These are phyloP conservation scores for Ceratotherium simum DNA, from an alignment of 2,113 vertebrate species.

Conservation along the genomic window DNA sequence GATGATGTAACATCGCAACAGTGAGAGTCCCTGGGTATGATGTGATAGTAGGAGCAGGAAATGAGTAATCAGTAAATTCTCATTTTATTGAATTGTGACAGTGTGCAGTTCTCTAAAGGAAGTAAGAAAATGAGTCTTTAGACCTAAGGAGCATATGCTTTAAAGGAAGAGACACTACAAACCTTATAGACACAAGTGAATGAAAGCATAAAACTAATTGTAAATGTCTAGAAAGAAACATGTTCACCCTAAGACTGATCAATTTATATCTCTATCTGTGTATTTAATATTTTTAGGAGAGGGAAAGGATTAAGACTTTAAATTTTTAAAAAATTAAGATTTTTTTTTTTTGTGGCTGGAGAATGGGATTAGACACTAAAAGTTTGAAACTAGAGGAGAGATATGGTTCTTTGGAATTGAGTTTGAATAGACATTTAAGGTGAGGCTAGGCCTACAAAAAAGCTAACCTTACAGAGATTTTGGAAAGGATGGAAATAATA, in stretches of 20 bases:
- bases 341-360: background rate
- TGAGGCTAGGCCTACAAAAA: background rate
- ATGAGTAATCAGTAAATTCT: background rate
- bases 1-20: background rate
- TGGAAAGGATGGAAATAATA: background rate
- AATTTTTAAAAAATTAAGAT: background rate
- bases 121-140: background rate
- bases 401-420: background rate
- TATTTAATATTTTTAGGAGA: constrained; percentile 5
- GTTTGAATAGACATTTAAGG: background rate
- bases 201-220: background rate
- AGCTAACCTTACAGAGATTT: background rate
- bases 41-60: background rate
- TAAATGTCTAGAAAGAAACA: background rate
- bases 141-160: background rate
- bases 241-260: background rate
- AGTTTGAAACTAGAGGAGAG: background rate
- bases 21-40: background rate
- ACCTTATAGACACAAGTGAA: background rate
- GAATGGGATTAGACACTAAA: background rate
- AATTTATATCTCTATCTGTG: background rate
- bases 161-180: background rate
- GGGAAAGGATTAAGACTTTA: background rate
- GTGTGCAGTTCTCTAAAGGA: background rate
- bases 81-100: background rate